These are phyloP conservation scores for Abrostola triplasia DNA, from an alignment of 2,888 invertebrate genomes.

Conservation along the genomic window DNA sequence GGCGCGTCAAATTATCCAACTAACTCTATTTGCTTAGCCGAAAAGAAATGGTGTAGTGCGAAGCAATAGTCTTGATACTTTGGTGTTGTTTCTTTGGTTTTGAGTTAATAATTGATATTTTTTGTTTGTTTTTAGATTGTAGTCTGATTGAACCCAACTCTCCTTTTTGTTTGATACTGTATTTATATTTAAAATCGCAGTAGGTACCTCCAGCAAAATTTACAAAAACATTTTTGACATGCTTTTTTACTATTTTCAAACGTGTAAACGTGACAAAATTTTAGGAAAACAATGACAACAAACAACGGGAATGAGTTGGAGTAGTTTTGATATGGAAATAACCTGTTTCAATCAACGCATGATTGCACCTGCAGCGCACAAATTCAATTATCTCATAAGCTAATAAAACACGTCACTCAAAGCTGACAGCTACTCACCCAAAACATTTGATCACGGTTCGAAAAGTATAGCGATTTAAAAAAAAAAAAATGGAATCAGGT, in stretches of 20 bases:
- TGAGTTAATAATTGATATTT: conserved; percentile 1
- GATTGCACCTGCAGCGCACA: too few species aligned
- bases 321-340: too few species aligned
- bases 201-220: too few species aligned
- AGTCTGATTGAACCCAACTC: too few species aligned
- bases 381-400: background rate
- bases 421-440: conserved; percentile 48
- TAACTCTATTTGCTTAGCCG: conserved; percentile 80
- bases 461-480: conserved; percentile 47
- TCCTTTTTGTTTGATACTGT: too few species aligned
- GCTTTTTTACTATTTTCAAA: too few species aligned
- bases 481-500: conserved; percentile 65
- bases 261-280: too few species aligned
- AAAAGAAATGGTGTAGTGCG: conserved; percentile 63
- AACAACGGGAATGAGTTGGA: too few species aligned
- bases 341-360: too few species aligned
- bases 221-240: too few species aligned
- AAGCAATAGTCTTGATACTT: conserved; percentile 55
- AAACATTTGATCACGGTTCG: conserved; percentile 22
- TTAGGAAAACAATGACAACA: too few species aligned
- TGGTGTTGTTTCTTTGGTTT: background rate
- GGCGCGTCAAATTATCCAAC: conserved; percentile 78
- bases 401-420: conserved; percentile 36
- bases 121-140: background rate
- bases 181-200: too few species aligned